Evolutionary conservation across 2,797 vertebrate genomes (phyloP).

Genomic region (Hoplostethus atlanticus): DNA sequence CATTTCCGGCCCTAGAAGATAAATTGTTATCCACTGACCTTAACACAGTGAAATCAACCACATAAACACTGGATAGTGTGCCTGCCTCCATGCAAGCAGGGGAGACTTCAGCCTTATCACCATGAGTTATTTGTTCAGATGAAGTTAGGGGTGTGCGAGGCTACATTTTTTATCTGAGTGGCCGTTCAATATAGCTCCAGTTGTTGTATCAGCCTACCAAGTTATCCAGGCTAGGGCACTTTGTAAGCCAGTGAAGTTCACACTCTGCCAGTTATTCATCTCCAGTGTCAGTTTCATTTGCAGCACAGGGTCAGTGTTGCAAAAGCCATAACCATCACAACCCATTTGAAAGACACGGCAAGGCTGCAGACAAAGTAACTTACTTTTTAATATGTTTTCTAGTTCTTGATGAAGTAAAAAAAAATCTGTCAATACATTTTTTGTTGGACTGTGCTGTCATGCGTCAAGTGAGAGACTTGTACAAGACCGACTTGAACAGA

Average conservation of each 20-base stretch:
- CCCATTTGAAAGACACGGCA: not conserved
- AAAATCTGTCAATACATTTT: too few species aligned
- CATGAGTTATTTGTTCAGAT: constrained; percentile 35
- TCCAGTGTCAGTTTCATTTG: constrained; percentile 7
- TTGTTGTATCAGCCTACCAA: constrained; percentile 25
- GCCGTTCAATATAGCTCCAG: constrained; percentile 14
- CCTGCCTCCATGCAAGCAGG: constrained; percentile 10
- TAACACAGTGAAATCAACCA: constrained; percentile 32
- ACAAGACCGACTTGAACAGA: not conserved
- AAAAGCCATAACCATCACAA: constrained; percentile 13
- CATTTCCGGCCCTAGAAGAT: constrained; percentile 39
- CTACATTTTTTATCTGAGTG: constrained; percentile 12
- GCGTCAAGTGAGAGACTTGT: too few species aligned
- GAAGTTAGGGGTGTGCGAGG: not conserved
- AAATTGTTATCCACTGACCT: constrained; percentile 44
- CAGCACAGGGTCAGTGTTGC: constrained; percentile 15
- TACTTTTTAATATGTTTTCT: not conserved
- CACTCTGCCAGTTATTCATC: constrained; percentile 15
- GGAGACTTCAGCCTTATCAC: constrained; percentile 34
- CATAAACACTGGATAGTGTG: constrained; percentile 31
- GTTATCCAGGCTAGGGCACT: constrained; percentile 13
- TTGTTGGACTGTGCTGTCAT: not conserved
- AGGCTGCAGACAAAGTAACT: not conserved
- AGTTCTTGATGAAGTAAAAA: too few species aligned
- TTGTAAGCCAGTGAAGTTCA: constrained; percentile 27